phyloP scores from a whole-genome alignment of 2,113 vertebrate genomes.

The Periophthalmus modestus region DNA sequence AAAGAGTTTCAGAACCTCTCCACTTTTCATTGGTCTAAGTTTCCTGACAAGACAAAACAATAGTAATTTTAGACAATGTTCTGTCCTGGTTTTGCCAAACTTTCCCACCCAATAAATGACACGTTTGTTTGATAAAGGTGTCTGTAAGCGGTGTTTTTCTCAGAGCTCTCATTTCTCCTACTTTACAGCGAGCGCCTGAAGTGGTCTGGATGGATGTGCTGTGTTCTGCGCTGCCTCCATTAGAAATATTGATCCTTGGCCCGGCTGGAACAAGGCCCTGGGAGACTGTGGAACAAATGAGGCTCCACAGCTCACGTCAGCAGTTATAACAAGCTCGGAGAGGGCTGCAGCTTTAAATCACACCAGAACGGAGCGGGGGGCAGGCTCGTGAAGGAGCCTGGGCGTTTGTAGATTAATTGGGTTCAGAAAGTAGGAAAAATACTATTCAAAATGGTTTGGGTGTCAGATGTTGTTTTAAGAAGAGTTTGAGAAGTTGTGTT shows the following conservation, averaged over 20 bases:
- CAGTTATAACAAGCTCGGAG: slow-evolving; percentile 47
- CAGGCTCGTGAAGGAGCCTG: neutral
- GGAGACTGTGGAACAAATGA: slow-evolving; percentile 61
- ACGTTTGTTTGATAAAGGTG: neutral
- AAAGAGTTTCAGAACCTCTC: neutral
- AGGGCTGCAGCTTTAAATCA: slow-evolving; percentile 40
- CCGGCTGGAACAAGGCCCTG: slow-evolving; percentile 47
- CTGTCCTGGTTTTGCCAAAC: neutral
- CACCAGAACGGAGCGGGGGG: slow-evolving; percentile 23
- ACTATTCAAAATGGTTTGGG: neutral
- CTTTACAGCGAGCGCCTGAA: slow-evolving; percentile 25
- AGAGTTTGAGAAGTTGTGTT: neutral
- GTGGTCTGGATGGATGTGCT: slow-evolving; percentile 50
- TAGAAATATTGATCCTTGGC: slow-evolving; percentile 70
- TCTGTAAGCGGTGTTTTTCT: neutral
- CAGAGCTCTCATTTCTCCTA: slow-evolving; percentile 11
- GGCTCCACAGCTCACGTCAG: slow-evolving; percentile 51
- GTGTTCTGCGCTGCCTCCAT: slow-evolving; percentile 55
- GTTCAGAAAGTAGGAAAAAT: neutral
- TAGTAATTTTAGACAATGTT: neutral
- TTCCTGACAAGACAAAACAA: neutral
- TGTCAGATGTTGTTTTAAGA: slow-evolving; percentile 4
- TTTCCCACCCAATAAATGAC: neutral
- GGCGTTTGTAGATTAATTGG: slow-evolving; percentile 12
- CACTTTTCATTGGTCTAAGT: neutral